Evolutionary conservation across 2,888 invertebrate species (phyloP), one percentile per base, ranked within the genome.

Genomic region (Calameuta pallipes): DNA sequence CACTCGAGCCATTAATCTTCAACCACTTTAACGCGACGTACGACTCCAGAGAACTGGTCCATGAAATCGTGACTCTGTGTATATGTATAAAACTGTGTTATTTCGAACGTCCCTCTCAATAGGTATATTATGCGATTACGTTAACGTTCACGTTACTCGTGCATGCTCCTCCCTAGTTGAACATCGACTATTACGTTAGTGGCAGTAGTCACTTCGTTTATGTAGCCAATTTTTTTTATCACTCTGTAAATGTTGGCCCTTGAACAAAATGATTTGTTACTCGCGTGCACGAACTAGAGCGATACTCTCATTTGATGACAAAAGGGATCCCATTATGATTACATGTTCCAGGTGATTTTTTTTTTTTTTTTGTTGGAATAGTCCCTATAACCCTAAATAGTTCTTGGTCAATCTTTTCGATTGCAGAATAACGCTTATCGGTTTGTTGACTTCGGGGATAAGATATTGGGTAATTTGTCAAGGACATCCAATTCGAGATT

Each of bases 11-110:
- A 71, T 71, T 71, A 71, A 71, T 71, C 71, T 71, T 31, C 12
- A 34, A 23, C 71, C 23, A 31, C 15, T 34, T 9, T 71, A 33
- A 23, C 31, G 71, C 71, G 34, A 71, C 15, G 31, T 71, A 33
- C 31, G 71, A 33, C 71, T 23, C 71, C 13, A 34, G 71, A 71
- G 71, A 71, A 71, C 71, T 71, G 71, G 71, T 33, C 71, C 71
- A 34, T 71, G 34, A 71, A 71, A 71, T 71, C 31, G 23, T 71
- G 71, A 34, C 31, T 31, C 13, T 71, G 56, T 56, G 23, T 37
- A 37, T 56, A 23, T 23, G 6, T 56, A 56, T 56, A 56, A 56
- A 56, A 23, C 2, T 56, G 56, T 23, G 56, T 23, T 56, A 56
- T 56, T 56, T 15, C 56, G 23, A 23, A 56, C 56, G 9, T 56